Percentiles rank a stretch among this genome's conserved stretches.
These are phyloP conservation scores for Hippasteria phrygiana DNA, from an alignment of 53 echinoderm and acorn worm genomes.

Conservation along the genomic window DNA sequence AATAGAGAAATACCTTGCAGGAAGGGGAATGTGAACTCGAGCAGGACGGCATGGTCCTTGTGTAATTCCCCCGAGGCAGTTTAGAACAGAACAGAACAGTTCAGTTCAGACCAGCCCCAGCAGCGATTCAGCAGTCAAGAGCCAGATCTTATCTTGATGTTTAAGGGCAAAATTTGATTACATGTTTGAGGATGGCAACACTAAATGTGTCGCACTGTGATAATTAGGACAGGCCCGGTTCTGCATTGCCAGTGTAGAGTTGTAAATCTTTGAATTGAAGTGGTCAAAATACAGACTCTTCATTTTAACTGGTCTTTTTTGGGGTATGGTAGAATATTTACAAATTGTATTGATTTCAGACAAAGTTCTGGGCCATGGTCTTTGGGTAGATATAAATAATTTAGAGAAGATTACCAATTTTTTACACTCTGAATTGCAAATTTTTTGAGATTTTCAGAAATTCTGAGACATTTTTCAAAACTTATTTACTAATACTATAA, in stretches of 20 bases:
- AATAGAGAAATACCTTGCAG: too few relatives aligned
- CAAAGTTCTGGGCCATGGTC: too few relatives aligned
- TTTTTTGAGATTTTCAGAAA: too few relatives aligned
- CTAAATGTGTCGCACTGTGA: slow-evolving; percentile 4
- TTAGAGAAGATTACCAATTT: too few relatives aligned
- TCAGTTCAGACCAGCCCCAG: too few relatives aligned
- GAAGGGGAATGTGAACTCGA: background rate
- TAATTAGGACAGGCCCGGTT: slow-evolving; percentile 8
- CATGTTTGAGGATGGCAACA: background rate
- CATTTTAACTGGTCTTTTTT: background rate
- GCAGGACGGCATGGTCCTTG: background rate
- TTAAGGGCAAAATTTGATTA: slow-evolving; percentile 1
- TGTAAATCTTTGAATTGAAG: background rate
- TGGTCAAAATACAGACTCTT: background rate
- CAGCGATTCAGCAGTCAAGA: background rate
- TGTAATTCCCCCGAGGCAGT: slow-evolving; percentile 12
- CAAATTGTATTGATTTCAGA: too few relatives aligned
- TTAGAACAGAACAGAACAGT: background rate
- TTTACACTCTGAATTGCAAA: too few relatives aligned
- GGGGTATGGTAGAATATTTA: too few relatives aligned
- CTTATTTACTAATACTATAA: too few relatives aligned
- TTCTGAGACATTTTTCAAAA: too few relatives aligned
- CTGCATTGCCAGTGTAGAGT: background rate
- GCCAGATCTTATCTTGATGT: background rate
- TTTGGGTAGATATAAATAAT: too few relatives aligned